A percentile compares a stretch with the other conserved stretches of the same genome.
Conservation (phyloP, 2,113 vertebrate species). For the Plecturocebus donacophilus region DNA sequence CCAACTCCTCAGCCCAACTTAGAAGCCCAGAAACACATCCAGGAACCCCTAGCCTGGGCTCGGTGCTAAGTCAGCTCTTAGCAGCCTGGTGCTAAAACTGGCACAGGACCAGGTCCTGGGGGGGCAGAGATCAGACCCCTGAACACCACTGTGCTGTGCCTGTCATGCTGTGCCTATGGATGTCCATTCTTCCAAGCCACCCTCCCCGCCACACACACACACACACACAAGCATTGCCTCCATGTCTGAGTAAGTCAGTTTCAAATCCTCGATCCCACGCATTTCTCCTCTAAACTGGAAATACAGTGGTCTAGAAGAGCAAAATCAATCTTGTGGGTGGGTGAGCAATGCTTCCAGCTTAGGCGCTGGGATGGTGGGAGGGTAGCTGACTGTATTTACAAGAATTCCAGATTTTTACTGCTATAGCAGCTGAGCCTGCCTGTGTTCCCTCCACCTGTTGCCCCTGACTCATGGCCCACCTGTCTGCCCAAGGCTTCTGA, state of each 20-base stretch:
- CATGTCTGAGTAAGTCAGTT: background rate
- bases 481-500: background rate
- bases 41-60: background rate
- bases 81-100: background rate
- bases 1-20: background rate
- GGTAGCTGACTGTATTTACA: background rate
- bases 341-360: background rate
- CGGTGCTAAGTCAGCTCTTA: background rate
- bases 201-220: fast-evolving
- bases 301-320: background rate
- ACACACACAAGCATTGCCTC: fast-evolving
- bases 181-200: background rate
- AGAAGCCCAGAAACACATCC: background rate
- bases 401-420: background rate
- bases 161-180: background rate
- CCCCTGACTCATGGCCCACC: constrained; percentile 1
- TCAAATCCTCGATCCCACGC: background rate
- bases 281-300: background rate
- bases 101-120: background rate
- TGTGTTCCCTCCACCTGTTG: background rate
- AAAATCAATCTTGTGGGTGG: background rate
- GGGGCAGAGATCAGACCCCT: background rate
- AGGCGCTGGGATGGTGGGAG: fast-evolving
- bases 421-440: background rate
- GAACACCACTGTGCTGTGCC: background rate